These are phyloP conservation scores for Muscina levida DNA, from an alignment of 2,888 invertebrate species.

Conservation along the genomic window DNA sequence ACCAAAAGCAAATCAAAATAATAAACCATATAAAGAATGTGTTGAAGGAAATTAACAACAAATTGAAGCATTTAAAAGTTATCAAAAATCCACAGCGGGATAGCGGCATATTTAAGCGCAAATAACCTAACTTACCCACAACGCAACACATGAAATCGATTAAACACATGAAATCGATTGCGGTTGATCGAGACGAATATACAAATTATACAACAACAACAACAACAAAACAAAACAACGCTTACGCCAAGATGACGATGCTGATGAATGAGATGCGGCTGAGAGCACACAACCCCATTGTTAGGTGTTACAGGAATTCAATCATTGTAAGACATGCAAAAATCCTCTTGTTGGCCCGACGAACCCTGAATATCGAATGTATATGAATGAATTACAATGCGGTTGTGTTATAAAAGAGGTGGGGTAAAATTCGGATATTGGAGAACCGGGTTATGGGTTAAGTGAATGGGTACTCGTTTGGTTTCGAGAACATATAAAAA, in stretches of 20 bases:
- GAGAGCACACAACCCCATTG: not conserved
- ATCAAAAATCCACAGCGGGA: conserved; percentile 66
- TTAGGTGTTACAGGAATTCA: conserved; percentile 45
- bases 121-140: conserved; percentile 62
- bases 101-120: conserved; percentile 66
- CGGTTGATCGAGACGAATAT: not conserved
- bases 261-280: conserved; percentile 5
- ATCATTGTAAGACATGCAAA: conserved; percentile 48
- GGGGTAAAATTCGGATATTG: too few species aligned
- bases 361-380: conserved; percentile 2
- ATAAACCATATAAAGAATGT: conserved; percentile 32
- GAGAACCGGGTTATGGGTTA: too few species aligned
- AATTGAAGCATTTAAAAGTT: conserved; percentile 56
- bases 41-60: conserved; percentile 59
- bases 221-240: not conserved
- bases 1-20: conserved; percentile 7
- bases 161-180: conserved; percentile 70
- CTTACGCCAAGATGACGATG: not conserved
- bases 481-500: too few species aligned
- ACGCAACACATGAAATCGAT: conserved; percentile 74
- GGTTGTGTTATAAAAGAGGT: conserved; percentile 5
- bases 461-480: too few species aligned
- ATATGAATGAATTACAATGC: conserved; percentile 51
- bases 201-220: too few species aligned
- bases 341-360: not conserved